A percentile compares a stretch with the other conserved stretches of the same genome.
phyloP scores from a whole-genome alignment of 64 coral and sea anemone species.

The Porites lutea region DNA sequence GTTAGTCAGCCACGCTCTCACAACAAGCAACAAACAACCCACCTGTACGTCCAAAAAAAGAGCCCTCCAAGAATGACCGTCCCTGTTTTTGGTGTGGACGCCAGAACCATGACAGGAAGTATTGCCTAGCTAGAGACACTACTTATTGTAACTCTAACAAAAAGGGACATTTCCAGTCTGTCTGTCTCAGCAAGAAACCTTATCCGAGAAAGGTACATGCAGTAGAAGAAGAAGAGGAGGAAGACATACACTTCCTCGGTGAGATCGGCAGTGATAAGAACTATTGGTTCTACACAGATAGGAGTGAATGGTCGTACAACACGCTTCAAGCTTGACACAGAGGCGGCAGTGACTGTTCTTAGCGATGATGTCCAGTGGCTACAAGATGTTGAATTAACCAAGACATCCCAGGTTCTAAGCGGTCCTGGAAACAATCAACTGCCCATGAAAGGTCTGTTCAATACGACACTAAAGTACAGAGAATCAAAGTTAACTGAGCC shows the following conservation, averaged over 20 bases:
- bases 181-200: not conserved
- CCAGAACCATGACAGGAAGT: not conserved
- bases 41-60: too few species aligned
- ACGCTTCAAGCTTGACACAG: slow-evolving; percentile 19
- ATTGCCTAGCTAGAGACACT: not conserved
- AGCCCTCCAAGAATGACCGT: too few species aligned
- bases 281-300: slow-evolving; percentile 28
- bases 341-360: slow-evolving; percentile 28
- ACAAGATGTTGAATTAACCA: not conserved
- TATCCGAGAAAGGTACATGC: not conserved
- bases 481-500: too few species aligned
- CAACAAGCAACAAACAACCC: too few species aligned
- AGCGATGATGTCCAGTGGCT: slow-evolving; percentile 40
- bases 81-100: slow-evolving; percentile 13
- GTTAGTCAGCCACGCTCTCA: too few species aligned
- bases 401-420: not conserved
- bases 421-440: not conserved
- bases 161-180: slow-evolving; percentile 28
- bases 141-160: slow-evolving; percentile 13
- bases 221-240: not conserved
- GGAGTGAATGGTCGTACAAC: slow-evolving; percentile 17
- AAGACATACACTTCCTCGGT: slow-evolving; percentile 16
- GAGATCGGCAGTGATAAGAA: not conserved
- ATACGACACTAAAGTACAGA: not conserved
- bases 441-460: too few species aligned